phyloP scores from a whole-genome alignment of 2,797 vertebrate genomes.

The Syngnathus acus region DNA sequence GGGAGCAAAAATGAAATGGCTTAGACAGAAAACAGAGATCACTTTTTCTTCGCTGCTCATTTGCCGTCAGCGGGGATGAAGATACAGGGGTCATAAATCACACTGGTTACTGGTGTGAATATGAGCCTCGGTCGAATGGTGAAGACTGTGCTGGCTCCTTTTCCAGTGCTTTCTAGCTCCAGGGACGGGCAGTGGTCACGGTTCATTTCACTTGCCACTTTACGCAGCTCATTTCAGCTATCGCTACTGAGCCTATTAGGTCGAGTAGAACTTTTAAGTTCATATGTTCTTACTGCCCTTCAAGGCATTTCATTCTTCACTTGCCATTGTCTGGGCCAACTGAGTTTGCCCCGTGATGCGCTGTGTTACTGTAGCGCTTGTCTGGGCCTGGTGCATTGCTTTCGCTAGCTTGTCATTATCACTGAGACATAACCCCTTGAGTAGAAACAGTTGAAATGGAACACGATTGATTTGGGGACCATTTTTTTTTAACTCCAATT shows the following conservation, averaged over 20 bases:
- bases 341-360: conserved; percentile 24
- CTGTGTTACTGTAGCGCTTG: conserved; percentile 30
- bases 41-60: conserved; percentile 54
- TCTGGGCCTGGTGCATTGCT: conserved; percentile 24
- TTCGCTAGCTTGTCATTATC: conserved; percentile 1
- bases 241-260: conserved; percentile 63
- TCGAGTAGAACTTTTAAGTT: conserved; percentile 70
- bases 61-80: conserved; percentile 56
- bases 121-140: conserved; percentile 65
- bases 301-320: conserved; percentile 48
- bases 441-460: neutral
- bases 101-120: conserved; percentile 56
- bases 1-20: conserved; percentile 45
- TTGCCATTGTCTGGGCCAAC: conserved; percentile 42
- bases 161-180: conserved; percentile 58
- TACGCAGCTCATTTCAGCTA: conserved; percentile 45
- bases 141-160: conserved; percentile 64
- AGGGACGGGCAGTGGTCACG: conserved; percentile 69
- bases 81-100: conserved; percentile 66
- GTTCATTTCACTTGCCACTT: conserved; percentile 71
- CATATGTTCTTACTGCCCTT: conserved; percentile 60
- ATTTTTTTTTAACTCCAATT: too few relatives aligned
- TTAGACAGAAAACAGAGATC: conserved; percentile 39
- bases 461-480: too few relatives aligned
- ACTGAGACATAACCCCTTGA: neutral